phyloP scores from a whole-genome alignment of 2,888 invertebrate genomes.

The Parascotia fuliginaria region DNA sequence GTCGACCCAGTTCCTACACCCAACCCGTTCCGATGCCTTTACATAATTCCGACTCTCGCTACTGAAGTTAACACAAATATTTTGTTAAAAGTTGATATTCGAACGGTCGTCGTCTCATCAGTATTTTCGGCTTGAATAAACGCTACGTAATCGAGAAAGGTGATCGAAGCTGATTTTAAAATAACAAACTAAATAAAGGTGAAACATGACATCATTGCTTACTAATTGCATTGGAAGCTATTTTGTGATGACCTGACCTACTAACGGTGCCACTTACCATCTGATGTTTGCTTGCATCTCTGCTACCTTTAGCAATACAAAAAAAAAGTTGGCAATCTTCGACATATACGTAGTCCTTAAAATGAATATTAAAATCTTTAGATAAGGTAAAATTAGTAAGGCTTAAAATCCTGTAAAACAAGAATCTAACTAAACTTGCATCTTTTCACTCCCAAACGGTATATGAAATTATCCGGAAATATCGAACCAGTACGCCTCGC shows the following conservation, averaged over 20 bases:
- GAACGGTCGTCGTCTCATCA: conserved; percentile 20
- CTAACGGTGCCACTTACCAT: too few species aligned
- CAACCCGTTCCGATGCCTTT: conserved; percentile 53
- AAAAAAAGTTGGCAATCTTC: too few species aligned
- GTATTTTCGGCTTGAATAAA: conserved; percentile 26
- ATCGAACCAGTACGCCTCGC: not conserved
- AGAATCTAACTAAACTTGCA: not conserved
- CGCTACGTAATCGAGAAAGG: conserved; percentile 36
- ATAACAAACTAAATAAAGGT: conserved; percentile 21
- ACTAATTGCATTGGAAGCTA: conserved; percentile 17
- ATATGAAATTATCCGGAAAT: not conserved
- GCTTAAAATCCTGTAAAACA: not conserved
- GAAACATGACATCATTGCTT: conserved; percentile 11
- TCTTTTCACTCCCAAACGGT: not conserved
- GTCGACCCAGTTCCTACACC: conserved; percentile 68
- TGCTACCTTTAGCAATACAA: too few species aligned
- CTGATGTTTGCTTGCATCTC: too few species aligned
- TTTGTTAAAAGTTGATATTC: conserved; percentile 28
- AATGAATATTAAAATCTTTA: not conserved
- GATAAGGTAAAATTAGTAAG: not conserved
- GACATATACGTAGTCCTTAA: too few species aligned
- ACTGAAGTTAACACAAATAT: conserved; percentile 41
- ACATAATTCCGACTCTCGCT: conserved; percentile 60
- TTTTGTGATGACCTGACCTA: conserved; percentile 17
- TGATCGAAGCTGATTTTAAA: conserved; percentile 23